Evolutionary conservation across 2,113 vertebrate species (phyloP), one percentile per base, ranked within the genome.

Genomic region (Furnarius figulus): DNA sequence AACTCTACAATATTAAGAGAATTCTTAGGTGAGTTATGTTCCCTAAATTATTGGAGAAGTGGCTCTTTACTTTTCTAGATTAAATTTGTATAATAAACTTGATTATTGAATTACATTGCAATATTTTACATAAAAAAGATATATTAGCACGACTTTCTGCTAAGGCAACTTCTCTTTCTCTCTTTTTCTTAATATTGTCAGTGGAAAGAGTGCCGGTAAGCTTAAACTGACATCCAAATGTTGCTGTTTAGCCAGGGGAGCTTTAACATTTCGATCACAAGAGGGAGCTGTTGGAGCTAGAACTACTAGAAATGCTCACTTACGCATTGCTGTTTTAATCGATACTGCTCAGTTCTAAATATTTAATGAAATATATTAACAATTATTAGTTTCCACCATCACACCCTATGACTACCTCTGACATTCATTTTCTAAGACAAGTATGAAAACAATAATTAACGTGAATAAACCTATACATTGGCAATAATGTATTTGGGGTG

Each of bases 221-320:
- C 21, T 90, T 19, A 72, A 62, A 73, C 10, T 14, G 87, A 10
- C 40, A 8, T 35, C 37, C 50, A 14, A 73, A 86, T 6, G 31
- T 23, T 59, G 83, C 79, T 50, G 14, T 5, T 85, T 8, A 39
- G 74, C 28, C 53, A 16, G 22, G 35, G 62, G 56, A 63, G 71
- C 65, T 97, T 95, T 49, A 76, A 18, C 50, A 3, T 15, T 85
- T 56, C 67, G 31, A 66, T 39, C 98, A 94, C 97, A 95, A 98
- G 98, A 98, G 98, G 98, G 98, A 94, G 97, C 97, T 98, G 96
- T 98, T 98, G 98, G 96, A 96, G 95, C 96, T 98, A 62, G 93
- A 97, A 98, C 97, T 25, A 25, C 14, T 10, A 12, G 49, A 52
- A 13, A 35, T 1, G 68, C 33, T 9, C 52, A 4, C n/a, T 68